phyloP scores from a whole-genome alignment of 2,113 vertebrate genomes.

The Synchiropus splendidus region DNA sequence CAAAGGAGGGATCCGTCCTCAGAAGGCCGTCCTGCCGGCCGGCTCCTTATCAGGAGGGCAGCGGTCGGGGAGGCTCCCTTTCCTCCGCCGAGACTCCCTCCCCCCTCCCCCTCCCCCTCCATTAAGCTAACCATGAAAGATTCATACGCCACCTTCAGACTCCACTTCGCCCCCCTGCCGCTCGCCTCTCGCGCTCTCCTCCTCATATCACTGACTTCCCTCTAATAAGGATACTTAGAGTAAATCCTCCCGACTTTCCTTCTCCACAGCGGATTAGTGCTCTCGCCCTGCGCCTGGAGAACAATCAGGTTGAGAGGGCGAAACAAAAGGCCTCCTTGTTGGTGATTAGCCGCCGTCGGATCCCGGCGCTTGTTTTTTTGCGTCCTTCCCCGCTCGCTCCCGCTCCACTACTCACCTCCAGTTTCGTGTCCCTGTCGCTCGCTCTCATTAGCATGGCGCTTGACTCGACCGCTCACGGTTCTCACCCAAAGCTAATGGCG shows the following conservation, averaged over 20 bases:
- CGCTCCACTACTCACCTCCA: constrained; percentile 10
- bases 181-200: constrained; percentile 19
- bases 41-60: constrained; percentile 45
- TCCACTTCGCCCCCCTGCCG: constrained; percentile 26
- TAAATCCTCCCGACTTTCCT: constrained; percentile 60
- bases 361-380: constrained; percentile 33
- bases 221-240: constrained; percentile 64
- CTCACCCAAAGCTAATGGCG: no score
- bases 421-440: constrained; percentile 12
- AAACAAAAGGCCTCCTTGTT: constrained; percentile 54
- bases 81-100: constrained; percentile 31
- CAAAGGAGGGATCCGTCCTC: constrained; percentile 24
- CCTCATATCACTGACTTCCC: constrained; percentile 45
- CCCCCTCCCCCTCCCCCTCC: constrained; percentile 29
- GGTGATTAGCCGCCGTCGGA: constrained; percentile 37
- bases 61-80: constrained; percentile 43
- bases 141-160: constrained; percentile 44
- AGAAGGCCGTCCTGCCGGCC: constrained; percentile 25
- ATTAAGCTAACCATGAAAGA: constrained; percentile 58
- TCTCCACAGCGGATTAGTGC: constrained; percentile 56
- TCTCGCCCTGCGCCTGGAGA: constrained; percentile 49
- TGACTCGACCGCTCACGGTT: no score
- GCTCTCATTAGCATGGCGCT: constrained; percentile 12
- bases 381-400: constrained; percentile 9
- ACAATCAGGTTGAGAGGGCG: constrained; percentile 50